A percentile compares a stretch with the other conserved stretches of the same genome.
These are phyloP conservation scores for Aplodontia rufa DNA, from an alignment of 2,113 vertebrate genomes.

Conservation along the genomic window DNA sequence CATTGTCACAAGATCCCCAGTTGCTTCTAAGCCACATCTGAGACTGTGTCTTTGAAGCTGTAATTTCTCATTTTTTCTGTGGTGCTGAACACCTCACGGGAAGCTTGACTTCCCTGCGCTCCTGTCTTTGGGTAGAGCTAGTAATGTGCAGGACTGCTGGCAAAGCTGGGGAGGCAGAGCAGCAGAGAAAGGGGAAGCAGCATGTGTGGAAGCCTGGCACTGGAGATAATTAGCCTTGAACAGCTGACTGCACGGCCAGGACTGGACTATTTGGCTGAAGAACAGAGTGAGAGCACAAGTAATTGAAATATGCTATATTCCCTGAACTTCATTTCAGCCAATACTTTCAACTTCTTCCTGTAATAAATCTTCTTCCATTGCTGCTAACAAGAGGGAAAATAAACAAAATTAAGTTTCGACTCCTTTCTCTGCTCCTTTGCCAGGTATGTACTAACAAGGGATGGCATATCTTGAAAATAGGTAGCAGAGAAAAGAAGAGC, in stretches of 20 bases:
- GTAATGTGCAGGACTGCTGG: neutral
- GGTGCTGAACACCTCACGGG: neutral
- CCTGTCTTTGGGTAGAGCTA: neutral
- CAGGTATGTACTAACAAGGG: slow-evolving; percentile 53
- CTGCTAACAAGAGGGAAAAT: slow-evolving; percentile 54
- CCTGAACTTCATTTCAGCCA: slow-evolving; percentile 53
- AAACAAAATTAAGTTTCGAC: slow-evolving; percentile 42
- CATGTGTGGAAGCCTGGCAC: neutral
- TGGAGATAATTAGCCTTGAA: slow-evolving; percentile 6
- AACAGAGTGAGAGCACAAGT: slow-evolving; percentile 44
- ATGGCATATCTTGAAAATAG: neutral
- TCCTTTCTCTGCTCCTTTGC: slow-evolving; percentile 49
- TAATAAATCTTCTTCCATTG: slow-evolving; percentile 65
- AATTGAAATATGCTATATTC: slow-evolving; percentile 58
- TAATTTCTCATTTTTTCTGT: neutral
- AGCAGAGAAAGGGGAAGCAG: neutral
- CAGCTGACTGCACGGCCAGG: neutral
- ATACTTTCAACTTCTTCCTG: slow-evolving; percentile 12
- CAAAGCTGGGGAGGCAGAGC: neutral
- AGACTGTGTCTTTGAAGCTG: neutral
- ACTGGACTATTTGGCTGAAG: slow-evolving; percentile 31
- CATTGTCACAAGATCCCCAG: neutral
- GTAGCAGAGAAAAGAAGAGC: neutral
- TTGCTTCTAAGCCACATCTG: neutral
- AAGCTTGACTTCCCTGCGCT: neutral